A percentile compares a stretch with the other conserved stretches of the same genome.
phyloP scores from a whole-genome alignment of 1,140 invertebrate genomes.

The Aphelinus atriplicis region DNA sequence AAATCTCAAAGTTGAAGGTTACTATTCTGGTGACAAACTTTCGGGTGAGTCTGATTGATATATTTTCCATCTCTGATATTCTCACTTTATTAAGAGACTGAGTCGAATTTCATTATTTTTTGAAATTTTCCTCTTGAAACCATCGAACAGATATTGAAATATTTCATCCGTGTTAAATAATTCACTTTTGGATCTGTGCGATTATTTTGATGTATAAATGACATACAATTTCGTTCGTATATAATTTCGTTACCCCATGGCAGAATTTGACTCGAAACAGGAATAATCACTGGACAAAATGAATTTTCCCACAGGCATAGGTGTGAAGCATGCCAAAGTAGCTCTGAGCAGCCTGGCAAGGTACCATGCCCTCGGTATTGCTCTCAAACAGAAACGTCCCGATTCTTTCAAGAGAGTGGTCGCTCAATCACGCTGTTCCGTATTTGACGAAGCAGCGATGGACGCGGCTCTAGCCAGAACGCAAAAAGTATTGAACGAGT shows the following conservation, averaged over 20 bases:
- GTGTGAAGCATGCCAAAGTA: constrained; percentile 62
- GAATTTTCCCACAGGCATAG: constrained; percentile 56
- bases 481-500: constrained; percentile 42
- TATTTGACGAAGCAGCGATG: neutral
- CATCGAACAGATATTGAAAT: too few species aligned
- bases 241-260: neutral
- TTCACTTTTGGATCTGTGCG: too few species aligned
- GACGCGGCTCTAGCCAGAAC: constrained; percentile 45
- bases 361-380: constrained; percentile 70
- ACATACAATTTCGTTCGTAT: neutral
- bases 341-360: constrained; percentile 65
- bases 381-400: constrained; percentile 64
- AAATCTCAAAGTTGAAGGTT: constrained; percentile 67
- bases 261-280: neutral
- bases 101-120: neutral
- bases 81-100: neutral
- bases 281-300: too few species aligned
- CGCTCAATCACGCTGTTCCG: neutral
- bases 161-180: too few species aligned
- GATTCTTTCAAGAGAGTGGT: constrained; percentile 57
- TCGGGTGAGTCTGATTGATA: constrained; percentile 38
- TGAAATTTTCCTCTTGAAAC: too few species aligned
- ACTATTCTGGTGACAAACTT: constrained; percentile 63
- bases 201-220: too few species aligned
- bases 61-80: neutral